Evolutionary conservation across 1,140 invertebrate species (phyloP), one percentile per base, ranked within the genome.

Genomic region (Mizuhopecten yessoensis): DNA sequence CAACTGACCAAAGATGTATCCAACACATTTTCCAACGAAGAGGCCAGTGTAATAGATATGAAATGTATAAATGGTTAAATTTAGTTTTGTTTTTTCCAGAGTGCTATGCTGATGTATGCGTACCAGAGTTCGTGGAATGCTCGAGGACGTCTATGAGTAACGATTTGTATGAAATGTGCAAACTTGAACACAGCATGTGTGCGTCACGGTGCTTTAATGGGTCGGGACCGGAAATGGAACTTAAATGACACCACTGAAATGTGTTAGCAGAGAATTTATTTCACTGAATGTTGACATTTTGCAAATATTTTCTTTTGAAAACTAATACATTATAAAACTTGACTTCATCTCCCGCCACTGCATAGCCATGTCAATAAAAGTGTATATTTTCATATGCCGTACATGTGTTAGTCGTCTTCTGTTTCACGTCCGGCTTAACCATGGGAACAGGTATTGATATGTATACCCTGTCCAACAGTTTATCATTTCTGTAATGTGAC

Each of bases 101-200:
- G 49, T 93, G 93, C 39, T 93, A 93, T 88, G 89, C 90, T 0
- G 87, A 92, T 23, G 87, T 88, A 10, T 93, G 93, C 89, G 93
- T 93, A 86, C 93, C 93, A 29, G 93, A 93, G 23, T 93, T 93
- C 90, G 92, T 93, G 29, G 86, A 42, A 33, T 93, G 93, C 86
- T 92, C 93, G 33, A 89, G 88, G 86, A 87, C 87, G 42, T 90
- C 88, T 17, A 75, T 75, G 57, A 75, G 23, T 75, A 87, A 90
- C 33, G 34, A 36, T 33, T 33, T 87, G 33, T 93, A 89, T 86
- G 87, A 90, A 11, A 90, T 91, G 86, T 93, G 93, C 57, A 93
- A 93, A 88, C 86, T 90, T 23, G 91, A 91, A 86, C 93, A 93
- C 89, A 88, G 91, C 23, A 86, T 91, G 49, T 93, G 93, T 87